Base-by-base conservation (phyloP, 2,797 vertebrate genomes). In the Manis crassicaudata region DNA sequence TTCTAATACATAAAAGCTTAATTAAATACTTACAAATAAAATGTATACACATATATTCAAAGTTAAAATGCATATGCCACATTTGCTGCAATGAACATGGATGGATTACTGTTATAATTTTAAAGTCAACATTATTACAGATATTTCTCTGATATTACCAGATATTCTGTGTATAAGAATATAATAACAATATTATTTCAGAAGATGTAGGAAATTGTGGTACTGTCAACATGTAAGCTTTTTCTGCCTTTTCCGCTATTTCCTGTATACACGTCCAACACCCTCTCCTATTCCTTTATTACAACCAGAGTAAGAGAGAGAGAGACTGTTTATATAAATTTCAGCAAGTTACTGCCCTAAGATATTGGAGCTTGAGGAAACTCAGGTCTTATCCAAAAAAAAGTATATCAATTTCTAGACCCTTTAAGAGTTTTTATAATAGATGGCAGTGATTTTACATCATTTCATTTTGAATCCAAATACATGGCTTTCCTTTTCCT, bases 201-300 rank as follows among this genome's bases (percentile, higher is more conserved):
- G 72, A 75, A 93, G 60, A 72, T 46, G 27, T 72, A 94, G 89
- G 79, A 96, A 95, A 89, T 2, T 83, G 58, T 62, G 82, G 88
- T 75, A 83, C 60, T 58, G 52, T 54, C 43, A 43, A 40, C n/a
- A 76, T 35, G 25, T 84, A 58, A 81, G 68, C 54, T 35, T 85
- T 95, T 65, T 77, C 72, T 94, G 60, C 11, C 72, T 72, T 81
- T 62, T n/a, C 50, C 21, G 68, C 50, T 68, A 35, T 88, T 96
- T 97, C 84, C 89, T 94, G 70, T 86, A 72, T 68, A 29, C 29
- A 80, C 4, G 2, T 94, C 86, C 87, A 77, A 50, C 54, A 60
- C 52, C 62, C 52, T n/a, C 20, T 43, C 77, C 37, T 56, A 37
- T 37, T 80, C 60, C 32, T 16, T 92, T 80, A 68, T 62, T 62